Base-by-base conservation (phyloP, 1,140 invertebrate species). In the Pollicipes pollicipes region DNA sequence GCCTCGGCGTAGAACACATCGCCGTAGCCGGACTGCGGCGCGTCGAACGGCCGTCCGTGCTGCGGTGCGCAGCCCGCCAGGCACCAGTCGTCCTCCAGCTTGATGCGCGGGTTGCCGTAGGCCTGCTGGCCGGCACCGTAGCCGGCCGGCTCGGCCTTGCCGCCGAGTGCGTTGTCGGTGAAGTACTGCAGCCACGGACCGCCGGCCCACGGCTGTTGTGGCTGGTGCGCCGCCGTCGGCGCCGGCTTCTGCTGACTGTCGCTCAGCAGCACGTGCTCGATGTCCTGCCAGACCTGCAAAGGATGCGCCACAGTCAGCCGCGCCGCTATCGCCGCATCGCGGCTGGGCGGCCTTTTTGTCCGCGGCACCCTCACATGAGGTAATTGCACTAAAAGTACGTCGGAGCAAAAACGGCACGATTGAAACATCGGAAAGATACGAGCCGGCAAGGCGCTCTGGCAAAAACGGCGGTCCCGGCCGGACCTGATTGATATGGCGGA, bases 231-330 rank as follows among this genome's bases (percentile, higher is more conserved):
- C 66, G 32, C 63, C 17, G 31, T 29, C 32, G 67, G 35, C 0
- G 27, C 68, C 21, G 69, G 26, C n/a, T 64, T 66, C 32, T 16
- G 21, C 68, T 69, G 70, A 27, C 30, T 70, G 68, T 72, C 72
- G 30, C 70, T 69, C 67, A 72, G 30, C 37, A 72, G 69, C 8
- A 72, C 72, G 35, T 69, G 70, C 58, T 72, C 72, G n/a, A 72
- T 72, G 69, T 72, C 72, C 24, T 72, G 72, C 72, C 72, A 72
- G 32, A 72, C 35, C 72, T 72, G 72, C 17, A 70, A 70, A 2
- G 32, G 58, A 30, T 10, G 21, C 2, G 45, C 21, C 13, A 17
- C 35, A 21, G 45, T 58, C 45, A 58, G 45, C 8, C 24, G 21
- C 2, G 45, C 45, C 13, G 45, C 45, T 58, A 58, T 58, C 45